These are phyloP conservation scores for Xiphophorus hellerii DNA, from an alignment of 2,113 vertebrate genomes.

Conservation along the genomic window DNA sequence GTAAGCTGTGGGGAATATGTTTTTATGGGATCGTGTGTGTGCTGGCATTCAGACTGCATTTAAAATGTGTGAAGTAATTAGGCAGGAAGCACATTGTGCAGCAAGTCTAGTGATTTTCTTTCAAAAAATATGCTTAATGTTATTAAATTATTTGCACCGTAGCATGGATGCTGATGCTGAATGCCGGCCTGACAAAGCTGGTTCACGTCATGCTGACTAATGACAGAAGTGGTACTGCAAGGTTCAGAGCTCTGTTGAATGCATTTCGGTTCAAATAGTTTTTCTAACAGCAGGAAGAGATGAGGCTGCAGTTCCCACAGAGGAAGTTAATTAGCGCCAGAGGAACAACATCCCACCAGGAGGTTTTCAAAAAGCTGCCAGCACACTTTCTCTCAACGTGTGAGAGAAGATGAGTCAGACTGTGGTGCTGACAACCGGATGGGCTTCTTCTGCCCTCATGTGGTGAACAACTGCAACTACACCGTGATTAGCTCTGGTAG, in stretches of 20 bases:
- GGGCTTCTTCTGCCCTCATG: conserved; percentile 63
- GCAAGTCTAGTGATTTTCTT: conserved; percentile 12
- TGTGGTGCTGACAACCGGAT: neutral
- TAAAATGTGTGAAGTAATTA: conserved; percentile 25
- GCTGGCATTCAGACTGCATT: neutral
- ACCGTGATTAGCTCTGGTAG: neutral
- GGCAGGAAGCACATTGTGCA: conserved; percentile 1
- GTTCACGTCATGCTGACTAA: conserved; percentile 19
- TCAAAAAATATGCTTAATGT: conserved; percentile 3
- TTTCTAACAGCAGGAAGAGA: conserved; percentile 49
- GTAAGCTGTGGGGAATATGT: neutral
- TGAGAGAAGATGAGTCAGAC: neutral
- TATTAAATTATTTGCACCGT: conserved; percentile 36
- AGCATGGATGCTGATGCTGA: conserved; percentile 18
- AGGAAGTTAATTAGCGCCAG: conserved; percentile 52
- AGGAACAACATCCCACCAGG: conserved; percentile 43
- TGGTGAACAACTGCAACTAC: conserved; percentile 43
- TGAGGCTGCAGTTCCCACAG: conserved; percentile 47
- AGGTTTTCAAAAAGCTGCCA: conserved; percentile 15
- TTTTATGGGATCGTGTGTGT: neutral
- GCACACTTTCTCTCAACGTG: neutral
- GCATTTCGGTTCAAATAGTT: neutral
- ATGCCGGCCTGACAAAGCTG: neutral
- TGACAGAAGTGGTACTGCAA: conserved; percentile 3
- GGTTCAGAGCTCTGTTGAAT: neutral